Evolutionary conservation across 2,888 invertebrate species (phyloP).

Genomic region (Andrena hattorfiana): DNA sequence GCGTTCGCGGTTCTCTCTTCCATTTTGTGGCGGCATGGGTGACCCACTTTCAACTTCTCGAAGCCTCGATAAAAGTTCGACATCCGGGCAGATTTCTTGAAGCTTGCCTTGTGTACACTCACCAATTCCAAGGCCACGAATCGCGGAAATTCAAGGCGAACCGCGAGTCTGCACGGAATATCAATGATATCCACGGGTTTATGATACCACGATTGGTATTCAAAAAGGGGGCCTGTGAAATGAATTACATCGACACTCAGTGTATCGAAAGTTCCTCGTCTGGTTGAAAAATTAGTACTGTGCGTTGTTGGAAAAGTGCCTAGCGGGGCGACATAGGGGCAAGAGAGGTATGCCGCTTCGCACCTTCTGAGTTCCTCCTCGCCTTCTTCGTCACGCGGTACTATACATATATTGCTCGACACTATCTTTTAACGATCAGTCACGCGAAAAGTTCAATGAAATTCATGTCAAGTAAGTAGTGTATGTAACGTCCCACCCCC

Average conservation of each 20-base stretch:
- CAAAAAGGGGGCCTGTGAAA: not conserved
- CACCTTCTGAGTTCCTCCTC: too few relatives aligned
- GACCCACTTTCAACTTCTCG: conserved; percentile 9
- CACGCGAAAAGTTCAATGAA: too few relatives aligned
- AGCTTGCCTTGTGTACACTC: not conserved
- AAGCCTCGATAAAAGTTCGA: conserved; percentile 3
- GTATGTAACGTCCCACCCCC: too few relatives aligned
- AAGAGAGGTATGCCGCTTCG: too few relatives aligned
- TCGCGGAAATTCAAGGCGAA: conserved; percentile 2
- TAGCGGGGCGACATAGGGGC: too few relatives aligned
- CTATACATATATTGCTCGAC: too few relatives aligned
- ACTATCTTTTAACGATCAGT: too few relatives aligned
- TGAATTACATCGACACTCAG: not conserved
- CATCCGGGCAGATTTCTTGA: conserved; percentile 2
- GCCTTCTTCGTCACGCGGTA: too few relatives aligned
- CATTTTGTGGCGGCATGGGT: not conserved
- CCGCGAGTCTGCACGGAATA: not conserved
- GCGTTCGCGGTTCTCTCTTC: not conserved
- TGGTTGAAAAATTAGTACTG: not conserved
- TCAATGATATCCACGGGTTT: not conserved
- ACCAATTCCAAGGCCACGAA: conserved; percentile 1
- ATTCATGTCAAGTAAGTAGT: too few relatives aligned
- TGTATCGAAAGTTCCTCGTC: not conserved
- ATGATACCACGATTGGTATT: too few relatives aligned
- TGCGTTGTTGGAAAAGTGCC: too few relatives aligned